Conservation (phyloP, 2,113 vertebrate genomes). For the Rousettus leschenaultii region DNA sequence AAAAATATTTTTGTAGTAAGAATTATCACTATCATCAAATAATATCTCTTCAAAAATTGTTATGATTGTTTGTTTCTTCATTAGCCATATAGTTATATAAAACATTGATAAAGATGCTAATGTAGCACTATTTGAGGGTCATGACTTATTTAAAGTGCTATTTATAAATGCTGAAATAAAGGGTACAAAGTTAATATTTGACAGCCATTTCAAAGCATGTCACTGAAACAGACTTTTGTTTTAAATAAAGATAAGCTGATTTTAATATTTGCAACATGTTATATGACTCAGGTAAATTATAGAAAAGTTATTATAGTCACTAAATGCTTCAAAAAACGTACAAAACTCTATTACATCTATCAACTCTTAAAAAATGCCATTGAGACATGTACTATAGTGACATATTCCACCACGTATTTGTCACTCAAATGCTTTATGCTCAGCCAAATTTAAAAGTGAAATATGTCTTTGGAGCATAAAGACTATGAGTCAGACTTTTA, state of each 20-base stretch:
- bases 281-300: not conserved
- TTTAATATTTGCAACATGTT: not conserved
- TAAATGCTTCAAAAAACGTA: conserved; percentile 19
- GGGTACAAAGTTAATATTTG: not conserved
- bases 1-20: not conserved
- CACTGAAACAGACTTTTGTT: conserved; percentile 4
- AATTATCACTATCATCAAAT: conserved; percentile 5
- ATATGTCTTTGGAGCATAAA: conserved; percentile 10
- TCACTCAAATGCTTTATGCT: conserved; percentile 25
- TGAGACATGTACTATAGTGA: not conserved
- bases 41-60: not conserved
- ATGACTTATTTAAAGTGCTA: not conserved
- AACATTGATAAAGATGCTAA: not conserved
- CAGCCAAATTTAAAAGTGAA: conserved; percentile 47
- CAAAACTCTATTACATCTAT: not conserved
- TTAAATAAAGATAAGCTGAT: conserved; percentile 55
- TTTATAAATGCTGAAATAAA: conserved; percentile 25
- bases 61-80: not conserved
- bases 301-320: not conserved
- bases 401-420: not conserved
- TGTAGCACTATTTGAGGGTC: not conserved
- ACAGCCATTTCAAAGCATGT: conserved; percentile 23
- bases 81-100: not conserved
- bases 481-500: conserved; percentile 44
- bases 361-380: not conserved